Base-by-base conservation (phyloP, 2,797 vertebrate genomes). In the Centroberyx gerrardi region DNA sequence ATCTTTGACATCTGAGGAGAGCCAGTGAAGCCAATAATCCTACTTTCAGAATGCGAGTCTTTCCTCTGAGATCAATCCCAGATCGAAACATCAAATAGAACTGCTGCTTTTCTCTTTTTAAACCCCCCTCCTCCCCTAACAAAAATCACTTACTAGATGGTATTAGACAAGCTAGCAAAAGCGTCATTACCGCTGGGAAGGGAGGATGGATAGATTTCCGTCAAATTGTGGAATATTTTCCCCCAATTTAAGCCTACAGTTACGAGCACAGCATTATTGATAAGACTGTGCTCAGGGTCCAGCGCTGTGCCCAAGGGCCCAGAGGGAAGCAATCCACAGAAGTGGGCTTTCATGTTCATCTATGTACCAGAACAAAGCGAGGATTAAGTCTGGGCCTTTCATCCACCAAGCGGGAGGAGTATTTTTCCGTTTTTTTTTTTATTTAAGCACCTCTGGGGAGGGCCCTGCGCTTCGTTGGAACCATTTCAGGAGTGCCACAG, bases 41-140 rank as follows among this genome's bases (percentile, higher is more conserved):
- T 93, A 95, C 97, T 98, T 97, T 98, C 96, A 97, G 96, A 97
- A 97, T 96, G 96, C 93, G 93, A 94, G 97, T 96, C 95, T 96
- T 97, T 98, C 96, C 96, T 95, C 90, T 81, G 93, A 97, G 97
- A 99, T 98, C 98, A 98, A 98, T 99, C 96, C 96, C 94, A 95
- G 96, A 97, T 98, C 97, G 96, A 97, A 98, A 97, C 97, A 98
- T 98, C 97, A 97, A 98, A 97, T 97, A 96, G 95, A 97, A 96
- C 92, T 61, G 80, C 95, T 95, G 93, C 90, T 94, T 96, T 95
- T 95, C 96, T 96, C 95, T 95, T 88, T 91, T 85, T 78, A 87
- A 87, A 76, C 75, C 55, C 76, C 79, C 71, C 86, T 87, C 87
- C 85, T 81, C 85, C 84, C 75, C 74, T 74, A 88, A 92, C 85